Percentiles rank a stretch among this genome's conserved stretches.
Conservation (phyloP, 2,797 vertebrate genomes). For the Tapera naevia region DNA sequence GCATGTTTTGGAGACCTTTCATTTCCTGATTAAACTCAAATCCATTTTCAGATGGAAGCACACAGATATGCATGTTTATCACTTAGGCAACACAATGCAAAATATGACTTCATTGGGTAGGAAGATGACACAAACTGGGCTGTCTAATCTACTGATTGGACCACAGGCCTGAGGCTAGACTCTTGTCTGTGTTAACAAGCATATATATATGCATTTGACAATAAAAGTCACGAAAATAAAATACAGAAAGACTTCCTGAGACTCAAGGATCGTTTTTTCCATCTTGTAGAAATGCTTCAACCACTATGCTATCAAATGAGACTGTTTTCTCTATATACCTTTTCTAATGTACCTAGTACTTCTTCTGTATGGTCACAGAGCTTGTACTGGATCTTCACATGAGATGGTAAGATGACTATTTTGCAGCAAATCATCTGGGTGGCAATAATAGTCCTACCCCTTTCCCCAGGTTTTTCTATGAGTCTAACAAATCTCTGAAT, state of each 20-base stretch:
- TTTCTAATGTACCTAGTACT: background rate
- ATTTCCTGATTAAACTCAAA: background rate
- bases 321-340: background rate
- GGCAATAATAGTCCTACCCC: background rate
- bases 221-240: background rate
- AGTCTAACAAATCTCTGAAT: fast-evolving
- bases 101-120: background rate
- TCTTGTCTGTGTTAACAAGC: background rate
- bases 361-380: background rate
- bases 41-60: background rate
- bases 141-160: background rate
- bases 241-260: background rate
- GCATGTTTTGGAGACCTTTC: background rate
- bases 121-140: background rate
- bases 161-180: background rate
- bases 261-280: background rate
- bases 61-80: background rate
- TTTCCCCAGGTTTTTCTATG: background rate
- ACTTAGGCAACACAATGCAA: background rate
- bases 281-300: background rate
- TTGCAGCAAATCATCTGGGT: background rate
- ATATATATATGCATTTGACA: background rate
- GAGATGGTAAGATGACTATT: background rate
- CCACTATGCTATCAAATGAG: background rate
- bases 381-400: background rate